Evolutionary conservation across 2,113 vertebrate species (phyloP).

Genomic region (Butorides virescens): DNA sequence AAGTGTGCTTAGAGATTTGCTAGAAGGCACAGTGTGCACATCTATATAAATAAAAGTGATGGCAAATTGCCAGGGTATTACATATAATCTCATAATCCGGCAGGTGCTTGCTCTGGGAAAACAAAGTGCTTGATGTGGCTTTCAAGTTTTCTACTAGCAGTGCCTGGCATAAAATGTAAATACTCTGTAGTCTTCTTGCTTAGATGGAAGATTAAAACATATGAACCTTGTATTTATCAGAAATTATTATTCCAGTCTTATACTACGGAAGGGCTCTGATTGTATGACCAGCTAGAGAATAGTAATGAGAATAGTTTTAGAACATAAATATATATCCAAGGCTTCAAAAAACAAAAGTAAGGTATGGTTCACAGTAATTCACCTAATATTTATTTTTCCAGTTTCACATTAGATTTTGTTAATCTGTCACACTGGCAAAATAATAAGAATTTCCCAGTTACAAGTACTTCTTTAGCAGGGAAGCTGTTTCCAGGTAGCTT

Average conservation of each 20-base stretch:
- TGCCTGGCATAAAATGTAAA: not conserved
- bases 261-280: not conserved
- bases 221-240: not conserved
- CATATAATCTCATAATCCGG: not conserved
- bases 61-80: not conserved
- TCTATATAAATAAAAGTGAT: not conserved
- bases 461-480: not conserved
- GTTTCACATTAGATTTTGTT: not conserved
- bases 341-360: not conserved
- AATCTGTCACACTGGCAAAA: not conserved
- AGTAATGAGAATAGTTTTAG: not conserved
- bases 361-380: not conserved
- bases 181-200: not conserved
- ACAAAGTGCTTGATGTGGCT: not conserved
- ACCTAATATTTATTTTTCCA: not conserved
- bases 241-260: not conserved
- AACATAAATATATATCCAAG: not conserved
- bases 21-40: not conserved
- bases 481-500: not conserved
- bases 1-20: not conserved
- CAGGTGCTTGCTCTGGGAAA: not conserved
- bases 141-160: not conserved
- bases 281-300: not conserved
- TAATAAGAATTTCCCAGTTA: not conserved
- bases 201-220: not conserved